Base-by-base conservation (phyloP, 1,140 invertebrate species). In the Drosophila funebris region DNA sequence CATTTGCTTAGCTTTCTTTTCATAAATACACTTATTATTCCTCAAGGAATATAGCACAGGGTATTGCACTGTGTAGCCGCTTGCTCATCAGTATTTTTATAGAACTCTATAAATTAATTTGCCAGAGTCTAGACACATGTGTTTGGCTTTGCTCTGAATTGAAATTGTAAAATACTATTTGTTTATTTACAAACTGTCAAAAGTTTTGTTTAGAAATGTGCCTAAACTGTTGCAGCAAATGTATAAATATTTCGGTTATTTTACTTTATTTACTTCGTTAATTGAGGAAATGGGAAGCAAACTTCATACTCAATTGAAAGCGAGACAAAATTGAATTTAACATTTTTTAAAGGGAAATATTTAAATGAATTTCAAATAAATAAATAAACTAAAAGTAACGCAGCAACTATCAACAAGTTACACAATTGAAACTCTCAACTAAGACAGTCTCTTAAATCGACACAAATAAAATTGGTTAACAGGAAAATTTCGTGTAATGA, bases 171-270 rank as follows among this genome's bases (percentile, higher is more conserved):
- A 85, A 48, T 50, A 39, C 41, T 53, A 56, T 58, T 61, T 80
- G 78, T 87, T 85, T 85, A 88, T 87, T 88, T 87, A 88, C 83
- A 66, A 73, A 73, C 44, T 82, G 83, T 76, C 74, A 78, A 75
- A 82, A 66, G 56, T 62, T 70, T 48, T 54, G 67, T 56, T 64
- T 62, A 54, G 46, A 53, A 43, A 44, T 61, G 22, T 46, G 48
- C 29, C 31, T 8, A 27, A 71, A 70, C 50, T 44, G 22, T 22
- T 6, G 50, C 24, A 57, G 48, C 24, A 36, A 27, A 41, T 27
- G 5, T 58, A 29, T 1, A 31, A n/a, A n/a, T n/a, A n/a, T n/a
- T n/a, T n/a, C n/a, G n/a, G n/a, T 16, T 18, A n/a, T 43, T 43
- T 37, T n/a, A 11, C 0, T 20, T 46, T 46, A 46, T 66, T 66